Conservation (phyloP, 2,113 vertebrate species). For the Cyanoramphus novaezelandiae region DNA sequence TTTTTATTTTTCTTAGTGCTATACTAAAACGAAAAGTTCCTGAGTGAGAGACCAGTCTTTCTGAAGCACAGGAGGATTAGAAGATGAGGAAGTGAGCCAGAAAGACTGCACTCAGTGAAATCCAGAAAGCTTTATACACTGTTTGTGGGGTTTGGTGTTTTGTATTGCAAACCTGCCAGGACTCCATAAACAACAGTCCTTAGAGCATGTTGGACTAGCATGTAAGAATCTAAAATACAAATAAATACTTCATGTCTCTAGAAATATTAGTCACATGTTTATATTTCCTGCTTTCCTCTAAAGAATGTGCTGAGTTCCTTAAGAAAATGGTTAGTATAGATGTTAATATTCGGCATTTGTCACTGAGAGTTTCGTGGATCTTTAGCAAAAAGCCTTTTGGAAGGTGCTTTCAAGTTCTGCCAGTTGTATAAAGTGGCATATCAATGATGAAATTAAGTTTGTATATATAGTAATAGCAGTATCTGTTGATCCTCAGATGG, state of each 20-base stretch:
- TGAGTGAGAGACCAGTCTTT: not conserved
- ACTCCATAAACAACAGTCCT: not conserved
- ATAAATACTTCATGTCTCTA: not conserved
- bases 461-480: not conserved
- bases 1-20: not conserved
- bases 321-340: not conserved
- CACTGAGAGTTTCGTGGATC: not conserved
- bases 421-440: not conserved
- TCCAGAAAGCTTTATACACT: not conserved
- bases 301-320: not conserved
- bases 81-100: not conserved
- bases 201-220: not conserved
- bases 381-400: not conserved
- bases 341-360: not conserved
- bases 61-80: not conserved
- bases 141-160: not conserved
- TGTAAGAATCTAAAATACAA: not conserved
- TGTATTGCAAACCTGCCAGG: not conserved
- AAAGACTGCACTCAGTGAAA: not conserved
- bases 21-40: not conserved
- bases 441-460: not conserved
- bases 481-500: not conserved
- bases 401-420: not conserved
- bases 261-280: not conserved
- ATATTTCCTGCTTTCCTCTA: not conserved